phyloP scores from a whole-genome alignment of 2,113 vertebrate genomes.

The Myodes glareolus region DNA sequence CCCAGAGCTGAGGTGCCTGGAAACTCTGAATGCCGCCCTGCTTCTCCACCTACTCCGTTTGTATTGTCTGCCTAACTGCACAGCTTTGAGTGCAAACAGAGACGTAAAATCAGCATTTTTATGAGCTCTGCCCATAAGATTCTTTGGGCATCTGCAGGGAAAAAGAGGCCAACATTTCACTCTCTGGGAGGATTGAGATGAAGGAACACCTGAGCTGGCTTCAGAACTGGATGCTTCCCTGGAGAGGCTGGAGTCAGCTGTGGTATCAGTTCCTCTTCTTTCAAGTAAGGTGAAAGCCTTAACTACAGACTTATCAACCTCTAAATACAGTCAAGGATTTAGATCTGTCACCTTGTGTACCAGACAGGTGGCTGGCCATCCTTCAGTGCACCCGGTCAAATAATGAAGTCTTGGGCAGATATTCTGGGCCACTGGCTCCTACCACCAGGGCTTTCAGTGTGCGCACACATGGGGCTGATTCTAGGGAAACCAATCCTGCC shows the following conservation, averaged over 20 bases:
- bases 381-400: background rate
- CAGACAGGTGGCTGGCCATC: background rate
- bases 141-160: background rate
- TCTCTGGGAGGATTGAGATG: background rate
- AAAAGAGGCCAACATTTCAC: background rate
- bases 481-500: background rate
- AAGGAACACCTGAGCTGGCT: background rate
- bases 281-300: background rate
- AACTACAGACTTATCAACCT: background rate
- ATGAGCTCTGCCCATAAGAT: background rate
- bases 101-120: background rate
- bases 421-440: background rate
- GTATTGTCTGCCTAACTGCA: background rate
- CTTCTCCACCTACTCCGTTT: background rate
- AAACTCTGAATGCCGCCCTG: background rate
- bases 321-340: background rate
- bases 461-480: background rate
- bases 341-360: background rate
- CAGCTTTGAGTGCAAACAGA: background rate
- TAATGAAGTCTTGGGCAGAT: background rate
- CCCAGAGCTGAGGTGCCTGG: background rate
- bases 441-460: rapidly evolving
- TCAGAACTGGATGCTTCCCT: background rate
- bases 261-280: background rate
- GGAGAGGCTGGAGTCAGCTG: too few relatives aligned